Percentiles rank a stretch among this genome's conserved stretches.
These are phyloP conservation scores for Cheilosia impressa DNA, from an alignment of 2,888 invertebrate species.

Conservation along the genomic window DNA sequence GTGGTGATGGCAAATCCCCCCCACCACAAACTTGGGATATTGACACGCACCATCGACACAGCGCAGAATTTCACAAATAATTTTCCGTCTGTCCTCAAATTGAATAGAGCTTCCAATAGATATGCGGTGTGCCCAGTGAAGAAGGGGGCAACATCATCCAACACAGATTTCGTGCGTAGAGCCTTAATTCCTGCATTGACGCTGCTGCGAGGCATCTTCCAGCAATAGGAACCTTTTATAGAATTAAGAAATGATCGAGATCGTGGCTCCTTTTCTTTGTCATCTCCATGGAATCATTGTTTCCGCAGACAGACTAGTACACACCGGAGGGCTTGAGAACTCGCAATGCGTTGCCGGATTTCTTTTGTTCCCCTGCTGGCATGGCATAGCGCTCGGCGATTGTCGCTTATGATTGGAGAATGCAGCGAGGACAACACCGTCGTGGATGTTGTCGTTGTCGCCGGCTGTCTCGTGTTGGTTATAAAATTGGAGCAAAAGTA, in stretches of 20 bases:
- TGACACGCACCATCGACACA: conserved; percentile 62
- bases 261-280: conserved; percentile 48
- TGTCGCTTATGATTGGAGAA: conserved; percentile 73
- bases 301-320: conserved; percentile 15
- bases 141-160: neutral
- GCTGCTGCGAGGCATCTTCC: conserved; percentile 20
- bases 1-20: conserved; percentile 24
- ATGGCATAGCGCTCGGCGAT: conserved; percentile 48
- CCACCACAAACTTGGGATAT: conserved; percentile 27
- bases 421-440: conserved; percentile 57
- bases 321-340: conserved; percentile 16
- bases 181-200: conserved; percentile 21
- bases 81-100: conserved; percentile 30
- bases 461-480: conserved; percentile 25
- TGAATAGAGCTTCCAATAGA: conserved; percentile 18
- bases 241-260: conserved; percentile 75
- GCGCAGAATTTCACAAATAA: conserved; percentile 46
- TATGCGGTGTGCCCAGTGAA: conserved; percentile 5
- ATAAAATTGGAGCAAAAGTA: conserved; percentile 73
- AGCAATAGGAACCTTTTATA: conserved; percentile 66
- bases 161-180: conserved; percentile 37
- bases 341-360: conserved; percentile 71
- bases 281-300: conserved; percentile 65
- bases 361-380: conserved; percentile 61
- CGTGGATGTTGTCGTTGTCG: conserved; percentile 33